Base-by-base conservation (phyloP, 2,888 invertebrate species). In the Clitarchus hookeri region DNA sequence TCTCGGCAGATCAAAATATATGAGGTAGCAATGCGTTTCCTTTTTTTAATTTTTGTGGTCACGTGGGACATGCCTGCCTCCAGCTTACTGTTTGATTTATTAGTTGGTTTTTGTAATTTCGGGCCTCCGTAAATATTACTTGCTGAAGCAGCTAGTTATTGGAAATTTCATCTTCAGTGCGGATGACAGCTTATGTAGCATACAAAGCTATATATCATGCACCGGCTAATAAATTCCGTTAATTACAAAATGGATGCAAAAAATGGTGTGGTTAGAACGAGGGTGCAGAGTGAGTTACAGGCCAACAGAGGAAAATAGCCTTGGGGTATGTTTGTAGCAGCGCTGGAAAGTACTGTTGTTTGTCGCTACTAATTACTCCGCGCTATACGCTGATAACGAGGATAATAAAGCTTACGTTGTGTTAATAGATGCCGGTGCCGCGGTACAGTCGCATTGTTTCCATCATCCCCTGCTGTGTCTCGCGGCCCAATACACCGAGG, bases 151-250 rank as follows among this genome's bases (percentile, higher is more conserved):
- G 23, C 82, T 82, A 44, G 44, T 82, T 82, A 82, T 82, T 82
- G 82, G 44, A 82, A 36, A 82, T 82, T 82, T 19, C 82, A 82
- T 82, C 82, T 82, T 82, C 82, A 82, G 44, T 82, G 82, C 25
- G 16, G 44, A 36, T 82, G 82, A 82, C 82, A 82, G 82, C 82
- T 82, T 82, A 44, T 36, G 13, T 36, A 65, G 65, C 82, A 82
- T 82, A 82, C 82, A 82, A 82, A 82, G 82, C 82, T 36, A 13
- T 82, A 36, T 82, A 82, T 82, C 27, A 82, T 23, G 44, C 27
- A 82, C 36, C 82, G 44, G 26, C 44, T 82, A 82, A 82, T 82
- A 36, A 82, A 82, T 82, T 82, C 27, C 82, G 82, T 82, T 82
- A 27, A 82, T 82, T 82, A 82, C 65, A 65, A 65, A 65, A 65